phyloP scores from a whole-genome alignment of 2,888 invertebrate genomes.

The Meloe dianella region DNA sequence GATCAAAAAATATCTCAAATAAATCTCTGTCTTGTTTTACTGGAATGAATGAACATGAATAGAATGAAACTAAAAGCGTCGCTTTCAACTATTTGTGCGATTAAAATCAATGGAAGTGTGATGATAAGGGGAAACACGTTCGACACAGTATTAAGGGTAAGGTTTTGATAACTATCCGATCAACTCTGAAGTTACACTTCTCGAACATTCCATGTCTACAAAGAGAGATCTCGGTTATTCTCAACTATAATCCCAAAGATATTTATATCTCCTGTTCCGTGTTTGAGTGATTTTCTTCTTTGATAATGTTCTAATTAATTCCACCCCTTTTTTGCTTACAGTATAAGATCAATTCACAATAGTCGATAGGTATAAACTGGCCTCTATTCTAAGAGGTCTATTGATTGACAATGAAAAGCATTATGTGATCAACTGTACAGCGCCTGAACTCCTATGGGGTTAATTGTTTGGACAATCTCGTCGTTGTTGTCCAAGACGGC shows the following conservation, averaged over 20 bases:
- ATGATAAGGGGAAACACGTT: conserved; percentile 2
- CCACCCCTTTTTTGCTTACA: not conserved
- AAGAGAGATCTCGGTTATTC: not conserved
- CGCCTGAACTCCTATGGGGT: not conserved
- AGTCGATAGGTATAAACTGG: not conserved
- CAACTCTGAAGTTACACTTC: not conserved
- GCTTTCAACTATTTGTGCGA: not conserved
- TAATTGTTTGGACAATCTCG: not conserved
- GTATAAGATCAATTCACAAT: not conserved
- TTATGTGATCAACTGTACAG: not conserved
- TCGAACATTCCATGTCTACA: not conserved
- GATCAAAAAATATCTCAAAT: not conserved
- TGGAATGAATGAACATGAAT: not conserved
- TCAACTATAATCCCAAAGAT: not conserved
- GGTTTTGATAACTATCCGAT: conserved; percentile 2
- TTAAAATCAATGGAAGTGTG: conserved; percentile 2
- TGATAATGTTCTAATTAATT: not conserved
- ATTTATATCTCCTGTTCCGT: not conserved
- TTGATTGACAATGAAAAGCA: conserved; percentile 1
- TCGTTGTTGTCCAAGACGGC: not conserved
- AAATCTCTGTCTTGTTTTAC: not conserved
- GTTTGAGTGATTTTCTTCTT: not conserved
- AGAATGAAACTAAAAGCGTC: not conserved
- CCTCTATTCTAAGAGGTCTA: not conserved
- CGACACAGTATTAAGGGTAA: not conserved